phyloP scores from a whole-genome alignment of 2,888 invertebrate species.

The Carabus problematicus region DNA sequence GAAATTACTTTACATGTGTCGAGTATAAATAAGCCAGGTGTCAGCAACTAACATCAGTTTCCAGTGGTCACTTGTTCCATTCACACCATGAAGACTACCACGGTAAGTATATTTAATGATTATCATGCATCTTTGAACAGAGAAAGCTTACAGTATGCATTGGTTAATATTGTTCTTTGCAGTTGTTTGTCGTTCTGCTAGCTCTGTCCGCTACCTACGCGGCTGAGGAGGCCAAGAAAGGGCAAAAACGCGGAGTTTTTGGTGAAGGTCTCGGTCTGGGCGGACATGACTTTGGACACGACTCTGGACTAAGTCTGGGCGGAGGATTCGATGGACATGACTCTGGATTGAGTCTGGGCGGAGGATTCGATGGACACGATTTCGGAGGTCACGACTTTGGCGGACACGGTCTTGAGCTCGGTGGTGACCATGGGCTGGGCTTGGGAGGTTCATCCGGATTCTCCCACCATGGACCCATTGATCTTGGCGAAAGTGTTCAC shows the following conservation, averaged over 20 bases:
- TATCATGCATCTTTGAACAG: not conserved
- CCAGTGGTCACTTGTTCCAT: slow-evolving; percentile 6
- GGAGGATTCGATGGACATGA: slow-evolving; percentile 20
- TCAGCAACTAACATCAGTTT: slow-evolving; percentile 1
- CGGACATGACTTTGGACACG: slow-evolving; percentile 21
- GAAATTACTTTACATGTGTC: no score
- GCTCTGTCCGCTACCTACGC: slow-evolving; percentile 33
- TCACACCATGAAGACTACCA: slow-evolving; percentile 19
- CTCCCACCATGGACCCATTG: slow-evolving; percentile 9
- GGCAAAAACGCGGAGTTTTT: slow-evolving; percentile 32
- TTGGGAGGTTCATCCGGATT: slow-evolving; percentile 12
- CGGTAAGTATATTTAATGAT: not conserved
- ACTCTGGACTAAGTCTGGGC: slow-evolving; percentile 6
- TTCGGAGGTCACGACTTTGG: slow-evolving; percentile 8
- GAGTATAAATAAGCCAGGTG: no score
- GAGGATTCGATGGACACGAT: slow-evolving; percentile 18
- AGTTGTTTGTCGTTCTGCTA: slow-evolving; percentile 37
- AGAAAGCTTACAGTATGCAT: not conserved
- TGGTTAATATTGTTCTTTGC: slow-evolving; percentile 3
- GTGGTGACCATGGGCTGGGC: not conserved
- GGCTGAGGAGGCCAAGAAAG: slow-evolving; percentile 36
- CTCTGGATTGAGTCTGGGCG: slow-evolving; percentile 10
- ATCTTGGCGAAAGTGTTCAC: slow-evolving; percentile 1
- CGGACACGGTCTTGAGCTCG: slow-evolving; percentile 12
- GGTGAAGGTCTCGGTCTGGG: slow-evolving; percentile 30